Percentiles rank a stretch among this genome's conserved stretches.
Evolutionary conservation across 2,888 invertebrate genomes (phyloP).

Genomic region (Petrolisthes cinctipes): DNA sequence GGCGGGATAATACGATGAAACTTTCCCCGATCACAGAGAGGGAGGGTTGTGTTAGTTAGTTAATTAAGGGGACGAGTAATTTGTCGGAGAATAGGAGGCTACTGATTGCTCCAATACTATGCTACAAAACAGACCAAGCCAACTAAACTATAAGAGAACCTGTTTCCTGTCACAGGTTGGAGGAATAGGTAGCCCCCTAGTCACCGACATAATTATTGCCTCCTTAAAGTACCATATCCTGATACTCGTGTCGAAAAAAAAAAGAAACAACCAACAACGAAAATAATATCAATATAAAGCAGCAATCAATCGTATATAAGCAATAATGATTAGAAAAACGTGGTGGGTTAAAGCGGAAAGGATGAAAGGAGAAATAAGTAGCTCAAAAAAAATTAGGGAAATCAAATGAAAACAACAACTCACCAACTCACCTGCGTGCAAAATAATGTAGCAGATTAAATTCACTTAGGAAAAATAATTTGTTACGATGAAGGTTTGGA

Average conservation of each 20-base stretch:
- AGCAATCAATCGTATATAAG: neutral
- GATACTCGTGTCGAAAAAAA: neutral
- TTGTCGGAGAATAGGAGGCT: too few species aligned
- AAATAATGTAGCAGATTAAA: constrained; percentile 55
- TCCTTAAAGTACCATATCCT: neutral
- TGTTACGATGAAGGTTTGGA: constrained; percentile 54
- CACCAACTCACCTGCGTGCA: constrained; percentile 60
- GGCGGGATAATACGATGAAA: neutral
- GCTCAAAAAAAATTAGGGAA: constrained; percentile 19
- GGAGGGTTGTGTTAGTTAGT: neutral
- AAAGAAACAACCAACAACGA: neutral
- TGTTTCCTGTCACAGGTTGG: too few species aligned
- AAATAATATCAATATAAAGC: constrained; percentile 3
- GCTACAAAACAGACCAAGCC: too few species aligned
- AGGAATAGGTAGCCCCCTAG: too few species aligned
- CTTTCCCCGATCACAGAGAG: constrained; percentile 6
- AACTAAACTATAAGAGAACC: too few species aligned
- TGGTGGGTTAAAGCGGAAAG: constrained; percentile 8
- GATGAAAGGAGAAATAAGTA: constrained; percentile 25
- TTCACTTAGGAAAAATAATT: constrained; percentile 58
- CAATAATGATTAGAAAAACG: neutral
- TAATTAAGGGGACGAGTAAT: too few species aligned
- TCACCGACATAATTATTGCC: too few species aligned
- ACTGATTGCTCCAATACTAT: too few species aligned
- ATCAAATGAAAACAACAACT: constrained; percentile 40